A percentile compares a stretch with the other conserved stretches of the same genome.
These are phyloP conservation scores for Pygocentrus nattereri DNA, from an alignment of 2,797 vertebrate species.

Conservation along the genomic window DNA sequence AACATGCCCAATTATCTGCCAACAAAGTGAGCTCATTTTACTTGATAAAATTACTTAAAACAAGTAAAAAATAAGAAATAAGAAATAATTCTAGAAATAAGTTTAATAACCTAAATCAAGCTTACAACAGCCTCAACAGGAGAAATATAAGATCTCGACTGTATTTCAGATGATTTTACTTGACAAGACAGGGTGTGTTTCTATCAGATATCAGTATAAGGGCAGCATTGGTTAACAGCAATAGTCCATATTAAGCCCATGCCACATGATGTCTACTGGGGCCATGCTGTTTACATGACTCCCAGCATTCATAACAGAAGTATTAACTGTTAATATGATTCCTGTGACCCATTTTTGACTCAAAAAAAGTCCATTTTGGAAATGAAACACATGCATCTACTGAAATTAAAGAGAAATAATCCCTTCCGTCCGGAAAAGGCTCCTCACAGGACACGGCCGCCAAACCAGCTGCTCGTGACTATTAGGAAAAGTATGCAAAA, in stretches of 20 bases:
- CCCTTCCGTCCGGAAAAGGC: slow-evolving; percentile 38
- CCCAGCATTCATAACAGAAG: background rate
- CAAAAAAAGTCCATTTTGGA: background rate
- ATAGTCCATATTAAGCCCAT: no score
- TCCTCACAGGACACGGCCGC: slow-evolving; percentile 39
- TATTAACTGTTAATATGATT: background rate
- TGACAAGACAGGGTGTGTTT: no score
- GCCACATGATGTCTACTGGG: background rate
- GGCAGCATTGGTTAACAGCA: background rate
- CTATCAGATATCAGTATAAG: background rate
- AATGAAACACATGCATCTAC: background rate
- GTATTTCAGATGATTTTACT: no score
- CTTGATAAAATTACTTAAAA: no score
- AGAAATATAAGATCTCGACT: no score
- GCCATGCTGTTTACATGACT: background rate
- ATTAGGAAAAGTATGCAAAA: slow-evolving; percentile 46
- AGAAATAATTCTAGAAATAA: no score
- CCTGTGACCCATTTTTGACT: background rate
- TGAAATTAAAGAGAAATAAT: slow-evolving; percentile 38
- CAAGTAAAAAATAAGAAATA: no score
- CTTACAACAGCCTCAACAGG: no score
- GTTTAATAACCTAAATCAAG: no score
- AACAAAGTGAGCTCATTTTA: no score
- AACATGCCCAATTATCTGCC: no score
- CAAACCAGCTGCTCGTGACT: slow-evolving; percentile 54